Conservation (phyloP, 2,113 vertebrate species). For the Rhinogobius similis region DNA sequence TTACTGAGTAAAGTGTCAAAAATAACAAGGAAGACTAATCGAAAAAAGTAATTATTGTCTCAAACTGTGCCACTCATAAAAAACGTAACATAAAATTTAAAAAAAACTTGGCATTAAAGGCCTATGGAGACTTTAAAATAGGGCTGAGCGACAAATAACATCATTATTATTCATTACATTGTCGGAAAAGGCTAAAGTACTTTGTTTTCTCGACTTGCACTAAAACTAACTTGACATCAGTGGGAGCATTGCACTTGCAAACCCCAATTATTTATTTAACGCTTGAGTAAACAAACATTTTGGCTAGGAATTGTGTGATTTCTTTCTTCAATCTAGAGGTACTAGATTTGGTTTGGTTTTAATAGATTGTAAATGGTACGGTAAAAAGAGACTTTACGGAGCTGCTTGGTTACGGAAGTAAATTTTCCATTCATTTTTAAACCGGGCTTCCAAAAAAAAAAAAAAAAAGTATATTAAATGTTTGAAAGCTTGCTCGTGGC, state of each 20-base stretch:
- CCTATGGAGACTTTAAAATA: constrained; percentile 39
- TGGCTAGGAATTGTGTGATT: too few species aligned
- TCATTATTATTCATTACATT: not conserved
- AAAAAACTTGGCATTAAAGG: constrained; percentile 57
- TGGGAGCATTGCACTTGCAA: not conserved
- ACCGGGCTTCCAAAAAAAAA: too few species aligned
- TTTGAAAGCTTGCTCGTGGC: too few species aligned
- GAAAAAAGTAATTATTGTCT: constrained; percentile 61
- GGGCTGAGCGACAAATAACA: not conserved
- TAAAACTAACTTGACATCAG: not conserved
- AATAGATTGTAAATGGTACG: too few species aligned
- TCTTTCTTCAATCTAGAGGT: too few species aligned
- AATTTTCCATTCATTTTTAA: too few species aligned
- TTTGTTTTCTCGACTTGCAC: not conserved
- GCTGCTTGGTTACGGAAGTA: too few species aligned
- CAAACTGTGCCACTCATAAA: constrained; percentile 51
- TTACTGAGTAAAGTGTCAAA: not conserved
- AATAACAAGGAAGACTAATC: not conserved
- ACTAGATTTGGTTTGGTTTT: too few species aligned
- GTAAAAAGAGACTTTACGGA: too few species aligned
- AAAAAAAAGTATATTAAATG: too few species aligned
- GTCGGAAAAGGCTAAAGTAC: not conserved
- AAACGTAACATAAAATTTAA: constrained; percentile 61
- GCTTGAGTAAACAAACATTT: too few species aligned
- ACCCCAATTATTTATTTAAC: too few species aligned